Base-by-base conservation (phyloP, 2,113 vertebrate species). In the Sebastes fasciatus region DNA sequence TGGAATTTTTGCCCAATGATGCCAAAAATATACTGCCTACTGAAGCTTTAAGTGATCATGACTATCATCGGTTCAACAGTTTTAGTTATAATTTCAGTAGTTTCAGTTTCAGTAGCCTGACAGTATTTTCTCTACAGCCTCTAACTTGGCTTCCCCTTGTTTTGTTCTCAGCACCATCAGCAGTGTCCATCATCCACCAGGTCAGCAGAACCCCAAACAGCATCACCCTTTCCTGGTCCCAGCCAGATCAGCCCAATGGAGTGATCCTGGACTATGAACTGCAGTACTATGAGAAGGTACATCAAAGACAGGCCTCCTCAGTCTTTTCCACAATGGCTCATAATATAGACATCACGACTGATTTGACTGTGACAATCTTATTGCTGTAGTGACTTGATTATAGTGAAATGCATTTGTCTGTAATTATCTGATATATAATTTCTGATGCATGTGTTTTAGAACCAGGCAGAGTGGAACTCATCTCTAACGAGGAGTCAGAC, bases 111-210 rank as follows among this genome's bases (percentile, higher is more conserved):
- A 51, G 52, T 65, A 8, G 40, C 23, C n/a, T 49, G 1, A 26
- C 21, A 57, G 8, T 21, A 42, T 61, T 64, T 64, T 13, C 11
- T 19, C 43, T 14, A 8, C 58, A 4, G 14, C 8, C 21, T 61
- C 42, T 65, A 5, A 72, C 19, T 46, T n/a, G 7, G 7, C 4
- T 26, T 51, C 4, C 12, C 42, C 13, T 40, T 48, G 16, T 72
- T 74, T 78, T 77, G 16, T 26, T 58, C 46, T 82, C 93, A 99
- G 98, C 97, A 45, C 98, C 98, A 0, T 99, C 98, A 0, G 93
- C 96, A 0, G 97, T 99, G 73, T 97, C 98, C 94, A 99, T 99
- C 93, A 99, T 99, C 95, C 98, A 99, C 84, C 98, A 99, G 91
- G 97, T 99, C 68, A 98, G 96, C 93, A 96, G 97, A 72, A 95